These are phyloP conservation scores for Lates japonicus DNA, from an alignment of 2,797 vertebrate genomes.

Conservation along the genomic window DNA sequence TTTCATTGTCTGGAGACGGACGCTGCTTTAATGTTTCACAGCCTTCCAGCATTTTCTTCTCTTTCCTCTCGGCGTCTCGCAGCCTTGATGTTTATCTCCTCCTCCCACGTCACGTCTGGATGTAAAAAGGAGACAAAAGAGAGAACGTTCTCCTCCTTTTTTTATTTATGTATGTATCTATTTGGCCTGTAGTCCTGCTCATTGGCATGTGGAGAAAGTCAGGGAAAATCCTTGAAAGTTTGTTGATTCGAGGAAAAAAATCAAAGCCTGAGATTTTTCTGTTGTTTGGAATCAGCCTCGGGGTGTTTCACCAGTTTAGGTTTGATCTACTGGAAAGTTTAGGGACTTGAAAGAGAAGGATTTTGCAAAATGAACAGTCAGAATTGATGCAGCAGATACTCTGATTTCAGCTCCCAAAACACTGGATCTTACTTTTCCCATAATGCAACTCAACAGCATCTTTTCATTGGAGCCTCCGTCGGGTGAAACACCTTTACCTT, in stretches of 20 bases:
- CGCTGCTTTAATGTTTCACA: slow-evolving; percentile 32
- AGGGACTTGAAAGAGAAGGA: not conserved
- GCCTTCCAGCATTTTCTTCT: slow-evolving; percentile 10
- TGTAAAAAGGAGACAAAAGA: slow-evolving; percentile 6
- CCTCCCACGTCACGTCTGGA: slow-evolving; percentile 19
- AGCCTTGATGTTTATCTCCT: slow-evolving; percentile 44
- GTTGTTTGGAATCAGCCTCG: not conserved
- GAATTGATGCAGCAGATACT: too few relatives aligned
- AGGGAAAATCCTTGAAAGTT: not conserved
- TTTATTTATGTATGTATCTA: not conserved
- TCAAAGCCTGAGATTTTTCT: not conserved
- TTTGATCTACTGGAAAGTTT: not conserved
- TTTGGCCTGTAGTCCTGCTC: not conserved
- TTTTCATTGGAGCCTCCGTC: too few relatives aligned
- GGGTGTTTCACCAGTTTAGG: not conserved
- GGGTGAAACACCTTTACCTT: too few relatives aligned
- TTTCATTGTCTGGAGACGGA: slow-evolving; percentile 44
- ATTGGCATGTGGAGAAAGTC: not conserved
- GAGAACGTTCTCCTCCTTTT: slow-evolving; percentile 5
- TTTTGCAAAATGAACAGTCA: not conserved
- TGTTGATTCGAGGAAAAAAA: not conserved
- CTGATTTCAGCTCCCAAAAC: too few relatives aligned
- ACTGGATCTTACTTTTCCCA: not conserved
- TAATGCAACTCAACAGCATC: not conserved
- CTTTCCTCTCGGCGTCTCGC: not conserved